Conservation (phyloP, 2,113 vertebrate genomes). For the Protomyctophum bolini region DNA sequence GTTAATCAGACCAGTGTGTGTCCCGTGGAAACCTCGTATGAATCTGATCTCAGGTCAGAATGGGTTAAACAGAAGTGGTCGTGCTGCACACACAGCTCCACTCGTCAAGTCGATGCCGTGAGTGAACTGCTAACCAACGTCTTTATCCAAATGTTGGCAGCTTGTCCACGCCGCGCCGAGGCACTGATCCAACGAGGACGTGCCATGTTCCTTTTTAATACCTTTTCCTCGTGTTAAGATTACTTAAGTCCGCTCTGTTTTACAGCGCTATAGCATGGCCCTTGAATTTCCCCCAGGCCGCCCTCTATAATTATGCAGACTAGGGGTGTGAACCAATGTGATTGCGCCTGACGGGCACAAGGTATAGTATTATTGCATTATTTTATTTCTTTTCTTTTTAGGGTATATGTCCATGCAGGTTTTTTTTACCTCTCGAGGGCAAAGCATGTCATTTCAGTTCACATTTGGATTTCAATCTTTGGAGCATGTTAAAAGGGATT, state of each 20-base stretch:
- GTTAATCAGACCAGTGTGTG: too few species aligned
- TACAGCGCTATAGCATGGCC: conserved; percentile 44
- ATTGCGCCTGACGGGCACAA: conserved; percentile 56
- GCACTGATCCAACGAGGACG: conserved; percentile 55
- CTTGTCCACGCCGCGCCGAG: conserved; percentile 27
- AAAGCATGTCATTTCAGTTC: conserved; percentile 59
- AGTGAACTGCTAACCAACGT: conserved; percentile 46
- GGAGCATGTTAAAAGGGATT: conserved; percentile 61
- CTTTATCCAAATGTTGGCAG: conserved; percentile 40
- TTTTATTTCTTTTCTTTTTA: conserved; percentile 54
- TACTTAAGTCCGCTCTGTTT: conserved; percentile 58
- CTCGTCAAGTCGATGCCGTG: conserved; percentile 40
- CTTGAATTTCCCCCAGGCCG: conserved; percentile 59
- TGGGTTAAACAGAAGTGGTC: conserved; percentile 24
- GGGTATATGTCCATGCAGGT: conserved; percentile 60
- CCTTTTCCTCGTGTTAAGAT: conserved; percentile 55
- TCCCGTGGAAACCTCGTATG: too few species aligned
- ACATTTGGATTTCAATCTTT: conserved; percentile 58
- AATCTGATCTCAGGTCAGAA: too few species aligned
- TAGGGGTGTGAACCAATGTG: conserved; percentile 61
- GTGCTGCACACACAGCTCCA: conserved; percentile 21
- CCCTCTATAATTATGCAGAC: conserved; percentile 72
- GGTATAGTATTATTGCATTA: conserved; percentile 37
- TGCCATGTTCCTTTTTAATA: conserved; percentile 48
- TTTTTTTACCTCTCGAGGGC: conserved; percentile 51